Evolutionary conservation across 2,113 vertebrate species (phyloP).

Genomic region (Bubalus kerabau): DNA sequence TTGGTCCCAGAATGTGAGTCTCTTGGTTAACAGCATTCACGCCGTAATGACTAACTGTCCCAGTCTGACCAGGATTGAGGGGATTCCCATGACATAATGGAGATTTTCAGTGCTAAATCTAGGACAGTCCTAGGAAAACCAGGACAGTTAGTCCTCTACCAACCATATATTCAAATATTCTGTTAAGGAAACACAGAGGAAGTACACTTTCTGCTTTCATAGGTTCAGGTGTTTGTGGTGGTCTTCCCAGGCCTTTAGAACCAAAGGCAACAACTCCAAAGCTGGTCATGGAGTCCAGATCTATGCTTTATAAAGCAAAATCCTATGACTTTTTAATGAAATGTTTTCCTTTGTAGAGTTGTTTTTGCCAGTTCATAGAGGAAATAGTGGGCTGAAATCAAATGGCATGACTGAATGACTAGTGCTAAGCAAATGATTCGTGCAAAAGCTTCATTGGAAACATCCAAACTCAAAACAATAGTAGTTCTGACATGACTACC

Average conservation of each 20-base stretch:
- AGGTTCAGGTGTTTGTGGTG: not conserved
- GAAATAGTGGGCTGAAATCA: conserved; percentile 32
- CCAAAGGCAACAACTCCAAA: not conserved
- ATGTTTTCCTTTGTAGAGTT: not conserved
- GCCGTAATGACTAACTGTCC: not conserved
- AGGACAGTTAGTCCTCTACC: not conserved
- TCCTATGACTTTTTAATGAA: not conserved
- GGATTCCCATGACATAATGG: not conserved
- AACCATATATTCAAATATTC: not conserved
- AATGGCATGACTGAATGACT: conserved; percentile 6
- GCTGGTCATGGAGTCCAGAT: not conserved
- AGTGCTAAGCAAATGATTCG: not conserved
- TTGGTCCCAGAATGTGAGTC: not conserved
- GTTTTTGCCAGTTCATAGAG: conserved; percentile 51
- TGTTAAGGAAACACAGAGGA: not conserved
- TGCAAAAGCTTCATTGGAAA: conserved; percentile 43
- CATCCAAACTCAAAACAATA: conserved; percentile 12
- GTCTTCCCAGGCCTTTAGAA: not conserved
- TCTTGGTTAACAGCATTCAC: not conserved
- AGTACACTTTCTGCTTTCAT: not conserved
- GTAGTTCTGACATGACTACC: not conserved
- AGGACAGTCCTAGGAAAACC: not conserved
- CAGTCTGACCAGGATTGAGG: not conserved
- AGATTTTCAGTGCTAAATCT: not conserved
- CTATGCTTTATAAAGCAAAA: not conserved